Conservation (phyloP, 2,113 vertebrate species). For the Hemiscyllium ocellatum region DNA sequence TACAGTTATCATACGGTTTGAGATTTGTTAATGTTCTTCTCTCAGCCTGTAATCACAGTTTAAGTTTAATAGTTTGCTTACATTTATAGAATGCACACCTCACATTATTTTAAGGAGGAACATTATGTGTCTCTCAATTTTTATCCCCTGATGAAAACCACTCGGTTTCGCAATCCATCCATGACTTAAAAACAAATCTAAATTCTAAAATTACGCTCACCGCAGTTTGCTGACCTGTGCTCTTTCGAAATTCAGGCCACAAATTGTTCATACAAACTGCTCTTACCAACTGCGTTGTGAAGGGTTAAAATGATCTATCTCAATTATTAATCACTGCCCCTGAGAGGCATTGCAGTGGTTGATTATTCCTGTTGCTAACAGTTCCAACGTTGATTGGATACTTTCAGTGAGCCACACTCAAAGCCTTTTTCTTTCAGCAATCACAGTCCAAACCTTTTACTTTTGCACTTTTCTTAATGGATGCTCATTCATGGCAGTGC, state of each 20-base stretch:
- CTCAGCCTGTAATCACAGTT: neutral
- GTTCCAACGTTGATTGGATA: conserved; percentile 10
- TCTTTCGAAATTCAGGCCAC: neutral
- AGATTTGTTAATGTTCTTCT: neutral
- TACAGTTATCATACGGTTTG: neutral
- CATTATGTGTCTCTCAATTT: neutral
- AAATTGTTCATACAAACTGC: neutral
- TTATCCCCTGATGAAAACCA: neutral
- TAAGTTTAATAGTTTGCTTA: neutral
- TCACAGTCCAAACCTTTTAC: neutral
- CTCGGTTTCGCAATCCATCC: neutral
- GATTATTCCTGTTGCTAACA: conserved; percentile 1
- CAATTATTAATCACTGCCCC: conserved; percentile 21
- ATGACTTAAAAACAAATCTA: neutral
- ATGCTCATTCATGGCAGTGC: neutral
- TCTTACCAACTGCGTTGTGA: neutral
- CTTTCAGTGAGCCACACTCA: neutral
- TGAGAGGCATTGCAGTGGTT: neutral
- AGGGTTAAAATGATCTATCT: neutral
- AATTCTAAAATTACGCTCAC: neutral
- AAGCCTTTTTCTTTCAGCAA: neutral
- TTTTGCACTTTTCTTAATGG: conserved; percentile 12
- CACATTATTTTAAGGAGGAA: neutral
- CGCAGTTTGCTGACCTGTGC: neutral
- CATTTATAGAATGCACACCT: neutral